phyloP scores from a whole-genome alignment of 2,888 invertebrate genomes.

The Tipula helvola region DNA sequence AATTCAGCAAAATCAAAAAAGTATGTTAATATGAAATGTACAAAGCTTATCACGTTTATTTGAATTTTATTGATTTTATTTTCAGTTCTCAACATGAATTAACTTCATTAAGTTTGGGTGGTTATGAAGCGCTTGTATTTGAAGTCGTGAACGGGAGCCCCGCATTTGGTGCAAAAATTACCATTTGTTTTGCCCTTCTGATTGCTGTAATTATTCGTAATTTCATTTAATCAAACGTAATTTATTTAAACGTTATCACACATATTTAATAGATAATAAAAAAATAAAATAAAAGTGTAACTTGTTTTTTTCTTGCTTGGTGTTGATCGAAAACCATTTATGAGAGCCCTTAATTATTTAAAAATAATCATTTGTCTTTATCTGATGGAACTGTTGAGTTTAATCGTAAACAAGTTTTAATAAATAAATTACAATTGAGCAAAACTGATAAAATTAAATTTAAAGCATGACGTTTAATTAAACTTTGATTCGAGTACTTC shows the following conservation, averaged over 20 bases:
- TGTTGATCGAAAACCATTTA: too few relatives aligned
- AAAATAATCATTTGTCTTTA: too few relatives aligned
- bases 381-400: too few relatives aligned
- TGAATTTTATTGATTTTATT: not conserved
- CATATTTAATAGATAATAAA: too few relatives aligned
- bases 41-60: not conserved
- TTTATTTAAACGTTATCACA: not conserved
- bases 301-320: too few relatives aligned
- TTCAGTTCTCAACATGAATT: not conserved
- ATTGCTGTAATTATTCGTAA: not conserved
- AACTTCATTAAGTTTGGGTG: not conserved
- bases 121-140: not conserved
- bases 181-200: not conserved
- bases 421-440: too few relatives aligned
- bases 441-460: too few relatives aligned
- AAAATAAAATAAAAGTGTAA: too few relatives aligned
- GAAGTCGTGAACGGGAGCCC: not conserved
- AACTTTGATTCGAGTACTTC: too few relatives aligned
- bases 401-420: too few relatives aligned
- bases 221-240: not conserved
- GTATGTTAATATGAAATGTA: not conserved
- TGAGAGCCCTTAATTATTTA: too few relatives aligned
- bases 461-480: too few relatives aligned
- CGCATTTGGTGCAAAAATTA: not conserved
- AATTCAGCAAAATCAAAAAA: not conserved